Evolutionary conservation across 2,888 invertebrate genomes (phyloP).

Genomic region (Cistogaster globosa): DNA sequence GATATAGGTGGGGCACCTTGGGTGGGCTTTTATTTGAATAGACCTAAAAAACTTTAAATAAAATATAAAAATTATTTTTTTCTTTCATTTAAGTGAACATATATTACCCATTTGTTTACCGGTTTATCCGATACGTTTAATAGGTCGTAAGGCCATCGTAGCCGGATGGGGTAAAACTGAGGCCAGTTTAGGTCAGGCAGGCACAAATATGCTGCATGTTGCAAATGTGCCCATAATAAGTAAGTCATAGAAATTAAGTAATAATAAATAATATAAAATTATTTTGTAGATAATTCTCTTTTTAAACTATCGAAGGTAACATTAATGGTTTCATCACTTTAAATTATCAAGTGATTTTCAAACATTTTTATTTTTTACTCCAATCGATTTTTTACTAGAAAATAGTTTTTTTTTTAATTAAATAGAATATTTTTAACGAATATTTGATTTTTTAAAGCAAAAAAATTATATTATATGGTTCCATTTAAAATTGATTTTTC

Average conservation of each 20-base stretch:
- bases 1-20: conserved; percentile 78
- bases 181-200: conserved; percentile 88
- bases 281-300: too few relatives aligned
- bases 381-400: too few relatives aligned
- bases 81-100: conserved; percentile 82
- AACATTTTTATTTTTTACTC: too few relatives aligned
- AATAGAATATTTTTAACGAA: too few relatives aligned
- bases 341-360: too few relatives aligned
- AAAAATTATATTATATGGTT: too few relatives aligned
- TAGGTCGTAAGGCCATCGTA: conserved; percentile 86
- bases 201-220: conserved; percentile 91
- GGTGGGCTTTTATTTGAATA: conserved; percentile 10
- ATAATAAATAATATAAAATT: too few relatives aligned
- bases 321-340: too few relatives aligned
- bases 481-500: too few relatives aligned
- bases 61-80: not conserved
- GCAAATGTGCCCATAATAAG: conserved; percentile 92
- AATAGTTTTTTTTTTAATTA: too few relatives aligned
- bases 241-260: conserved; percentile 79
- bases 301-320: too few relatives aligned
- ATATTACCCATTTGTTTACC: conserved; percentile 92
- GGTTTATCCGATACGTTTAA: conserved; percentile 82
- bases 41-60: not conserved
- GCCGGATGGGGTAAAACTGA: conserved; percentile 95
- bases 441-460: too few relatives aligned